Percentiles rank a stretch among this genome's conserved stretches.
These are phyloP conservation scores for Portunus trituberculatus DNA, from an alignment of 1,140 invertebrate genomes.

Conservation along the genomic window DNA sequence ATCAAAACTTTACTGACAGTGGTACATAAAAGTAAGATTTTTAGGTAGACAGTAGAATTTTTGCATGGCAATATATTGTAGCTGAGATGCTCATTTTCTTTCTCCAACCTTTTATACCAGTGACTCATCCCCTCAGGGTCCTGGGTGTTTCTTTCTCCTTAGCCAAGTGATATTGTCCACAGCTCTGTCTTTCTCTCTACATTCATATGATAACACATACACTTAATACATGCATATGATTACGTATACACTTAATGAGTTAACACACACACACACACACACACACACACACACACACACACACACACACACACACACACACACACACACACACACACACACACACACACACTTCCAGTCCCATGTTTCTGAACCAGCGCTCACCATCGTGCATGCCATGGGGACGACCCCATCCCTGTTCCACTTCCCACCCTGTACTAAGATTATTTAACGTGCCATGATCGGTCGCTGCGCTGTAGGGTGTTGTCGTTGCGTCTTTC, in stretches of 20 bases:
- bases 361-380: slow-evolving; percentile 46
- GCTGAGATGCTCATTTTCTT: slow-evolving; percentile 15
- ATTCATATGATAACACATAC: background rate
- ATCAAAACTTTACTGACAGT: slow-evolving; percentile 65
- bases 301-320: no score
- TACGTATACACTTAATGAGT: background rate
- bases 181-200: slow-evolving; percentile 44
- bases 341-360: slow-evolving; percentile 36
- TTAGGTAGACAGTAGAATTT: slow-evolving; percentile 36
- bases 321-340: background rate
- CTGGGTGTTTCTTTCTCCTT: no score
- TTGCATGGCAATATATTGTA: slow-evolving; percentile 53
- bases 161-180: slow-evolving; percentile 58
- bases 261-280: background rate
- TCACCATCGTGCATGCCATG: slow-evolving; percentile 62
- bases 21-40: slow-evolving; percentile 42
- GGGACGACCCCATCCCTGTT: background rate
- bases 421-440: slow-evolving; percentile 15
- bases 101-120: slow-evolving; percentile 45
- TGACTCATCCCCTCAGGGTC: background rate
- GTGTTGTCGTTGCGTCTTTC: slow-evolving; percentile 65
- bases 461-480: slow-evolving; percentile 58
- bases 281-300: no score
- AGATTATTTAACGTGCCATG: slow-evolving; percentile 46
- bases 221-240: background rate